Evolutionary conservation across 2,888 invertebrate genomes (phyloP).

Genomic region (Carabus problematicus): DNA sequence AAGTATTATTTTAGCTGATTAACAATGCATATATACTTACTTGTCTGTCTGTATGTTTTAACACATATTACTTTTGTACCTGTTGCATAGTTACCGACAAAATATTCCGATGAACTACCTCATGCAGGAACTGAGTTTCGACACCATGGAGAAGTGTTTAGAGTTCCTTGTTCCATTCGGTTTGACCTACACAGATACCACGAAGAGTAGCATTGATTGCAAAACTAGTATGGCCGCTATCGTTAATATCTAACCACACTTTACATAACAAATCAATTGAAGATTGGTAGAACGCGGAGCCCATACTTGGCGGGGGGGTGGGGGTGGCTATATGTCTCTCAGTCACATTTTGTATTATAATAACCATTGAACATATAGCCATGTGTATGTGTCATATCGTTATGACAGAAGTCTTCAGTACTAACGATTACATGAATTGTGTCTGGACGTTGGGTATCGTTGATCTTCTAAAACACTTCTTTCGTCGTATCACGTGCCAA

Average conservation of each 20-base stretch:
- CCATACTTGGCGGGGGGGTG: too few relatives aligned
- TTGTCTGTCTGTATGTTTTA: slow-evolving; percentile 11
- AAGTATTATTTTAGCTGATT: slow-evolving; percentile 28
- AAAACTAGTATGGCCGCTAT: slow-evolving; percentile 76
- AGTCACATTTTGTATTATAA: too few relatives aligned
- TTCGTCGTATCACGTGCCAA: too few relatives aligned
- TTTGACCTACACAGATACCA: slow-evolving; percentile 74
- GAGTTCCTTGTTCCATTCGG: slow-evolving; percentile 87
- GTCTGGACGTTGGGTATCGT: too few relatives aligned
- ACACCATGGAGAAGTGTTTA: slow-evolving; percentile 80
- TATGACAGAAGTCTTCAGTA: too few relatives aligned
- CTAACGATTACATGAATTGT: too few relatives aligned
- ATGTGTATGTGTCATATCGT: too few relatives aligned
- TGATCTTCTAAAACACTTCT: too few relatives aligned
- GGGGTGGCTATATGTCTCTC: too few relatives aligned
- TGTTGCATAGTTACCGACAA: slow-evolving; percentile 90
- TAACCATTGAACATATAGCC: too few relatives aligned
- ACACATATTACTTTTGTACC: slow-evolving; percentile 43
- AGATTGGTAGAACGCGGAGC: background rate
- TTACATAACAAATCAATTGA: slow-evolving; percentile 40
- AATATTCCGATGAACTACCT: slow-evolving; percentile 87
- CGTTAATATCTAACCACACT: slow-evolving; percentile 62
- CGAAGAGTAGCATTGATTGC: slow-evolving; percentile 85
- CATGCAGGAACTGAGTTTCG: slow-evolving; percentile 87
- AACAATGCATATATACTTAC: background rate